Evolutionary conservation across 1,140 invertebrate genomes (phyloP), one percentile per base, ranked within the genome.

Genomic region (Pseudomyrmex pallidus): DNA sequence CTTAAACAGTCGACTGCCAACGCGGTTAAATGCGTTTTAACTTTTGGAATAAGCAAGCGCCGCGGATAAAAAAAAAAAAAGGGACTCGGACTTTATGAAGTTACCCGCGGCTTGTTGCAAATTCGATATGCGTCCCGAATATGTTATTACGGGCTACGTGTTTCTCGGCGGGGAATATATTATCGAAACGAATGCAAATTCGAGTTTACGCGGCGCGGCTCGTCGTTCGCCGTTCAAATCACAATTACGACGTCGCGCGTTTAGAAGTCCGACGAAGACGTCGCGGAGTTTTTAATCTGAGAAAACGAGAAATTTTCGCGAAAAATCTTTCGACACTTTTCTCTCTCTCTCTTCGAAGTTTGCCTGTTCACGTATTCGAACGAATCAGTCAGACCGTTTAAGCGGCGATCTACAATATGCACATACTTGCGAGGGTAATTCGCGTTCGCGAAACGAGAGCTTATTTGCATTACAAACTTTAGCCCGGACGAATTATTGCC

Each of bases 401-500:
- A 8, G 13, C 25, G 12, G 15, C 54, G 44, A 72, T 74, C 22
- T 63, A 1, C 57, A 62, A 73, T 82, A 54, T 63, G 25, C 48
- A 63, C 46, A 63, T 74, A 74, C 70, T 82, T 74, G 25, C 10
- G 17, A 62, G 15, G 5, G 10, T 44, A 74, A 52, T 64, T 82
- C 12, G n/a, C 22, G n/a, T 74, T 50, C 35, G 10, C 59, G 17
- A 74, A 74, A 82, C 35, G 48, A 46, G 50, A 68, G 12, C 13
- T 17, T 74, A 56, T 83, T 74, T 83, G 22, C 70, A 56, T 83
- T 74, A 54, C 61, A 64, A 83, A 83, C 61, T 74, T 56, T 22
- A 54, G 35, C 35, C 22, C 66, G n/a, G 61, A 35, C 59, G 46
- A 83, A 78, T 77, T 78, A 67, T 64, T 57, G 46, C 80, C 46